A percentile compares a stretch with the other conserved stretches of the same genome.
These are phyloP conservation scores for Melanotaenia boesemani DNA, from an alignment of 2,797 vertebrate genomes.

Conservation along the genomic window DNA sequence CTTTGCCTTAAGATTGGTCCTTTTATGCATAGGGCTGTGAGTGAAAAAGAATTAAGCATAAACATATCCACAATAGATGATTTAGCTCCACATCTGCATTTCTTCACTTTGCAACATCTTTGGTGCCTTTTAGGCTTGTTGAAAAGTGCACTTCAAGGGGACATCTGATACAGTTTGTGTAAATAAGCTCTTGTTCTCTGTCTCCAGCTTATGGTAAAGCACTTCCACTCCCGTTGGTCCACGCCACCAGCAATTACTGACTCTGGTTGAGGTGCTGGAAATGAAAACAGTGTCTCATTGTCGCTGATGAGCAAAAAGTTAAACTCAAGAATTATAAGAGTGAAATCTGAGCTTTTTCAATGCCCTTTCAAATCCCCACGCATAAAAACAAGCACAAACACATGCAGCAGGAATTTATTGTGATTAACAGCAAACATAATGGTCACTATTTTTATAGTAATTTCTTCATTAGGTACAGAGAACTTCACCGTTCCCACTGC, in stretches of 20 bases:
- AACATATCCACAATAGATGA: neutral
- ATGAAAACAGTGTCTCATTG: constrained; percentile 24
- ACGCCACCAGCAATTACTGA: constrained; percentile 49
- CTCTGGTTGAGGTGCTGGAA: constrained; percentile 30
- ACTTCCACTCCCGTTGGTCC: constrained; percentile 40
- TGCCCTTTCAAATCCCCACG: neutral
- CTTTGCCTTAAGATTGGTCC: too few relatives aligned
- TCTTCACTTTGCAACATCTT: constrained; percentile 26
- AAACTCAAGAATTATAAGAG: constrained; percentile 23
- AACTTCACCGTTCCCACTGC: constrained; percentile 11
- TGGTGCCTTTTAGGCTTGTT: constrained; percentile 22
- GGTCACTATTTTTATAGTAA: constrained; percentile 18
- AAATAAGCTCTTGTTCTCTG: constrained; percentile 44
- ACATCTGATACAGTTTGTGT: constrained; percentile 59
- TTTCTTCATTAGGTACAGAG: constrained; percentile 14
- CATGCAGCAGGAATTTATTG: constrained; percentile 16
- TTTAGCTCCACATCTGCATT: constrained; percentile 46
- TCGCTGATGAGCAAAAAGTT: constrained; percentile 22
- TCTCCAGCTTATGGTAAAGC: constrained; percentile 64
- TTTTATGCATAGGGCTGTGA: too few relatives aligned
- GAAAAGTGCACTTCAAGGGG: constrained; percentile 36
- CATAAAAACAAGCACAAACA: constrained; percentile 21
- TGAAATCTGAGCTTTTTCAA: constrained; percentile 33
- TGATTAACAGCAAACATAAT: constrained; percentile 40
- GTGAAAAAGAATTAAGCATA: too few relatives aligned